Base-by-base conservation (phyloP, 2,113 vertebrate species). In the Ceyx margarethae region DNA sequence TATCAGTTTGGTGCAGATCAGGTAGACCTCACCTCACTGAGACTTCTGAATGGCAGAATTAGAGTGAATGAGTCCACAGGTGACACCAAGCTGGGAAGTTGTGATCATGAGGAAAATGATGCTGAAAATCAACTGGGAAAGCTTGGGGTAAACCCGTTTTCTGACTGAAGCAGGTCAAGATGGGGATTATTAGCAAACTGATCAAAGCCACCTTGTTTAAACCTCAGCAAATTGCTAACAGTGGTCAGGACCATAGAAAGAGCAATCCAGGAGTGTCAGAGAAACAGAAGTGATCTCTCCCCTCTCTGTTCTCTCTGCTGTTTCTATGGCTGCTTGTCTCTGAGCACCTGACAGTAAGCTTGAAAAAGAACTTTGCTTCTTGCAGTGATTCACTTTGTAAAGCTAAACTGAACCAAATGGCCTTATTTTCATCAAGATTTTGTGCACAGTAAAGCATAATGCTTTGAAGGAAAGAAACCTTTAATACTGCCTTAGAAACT, bases 161-260 rank as follows among this genome's bases (percentile, higher is more conserved):
- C 26, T 57, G 35, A 31, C 54, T 60, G 56, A 75, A 67, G 40
- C 66, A 48, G 23, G 26, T 85, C 40, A 79, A 67, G 2, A 5
- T 67, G 12, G 64, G 26, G 35, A 11, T 62, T 56, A 25, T 2
- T 28, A 31, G 57, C 18, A 64, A 87, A 45, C 18, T 43, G 43
- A 10, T 37, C 16, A 53, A 53, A 37, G 13, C 9, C 13, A 20
- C 58, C 10, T 48, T 61, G 6, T 85, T 72, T 83, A 35, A 64
- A 88, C 11, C 33, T 67, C 21, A 31, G 29, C 9, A 18, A 46
- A 66, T 31, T 23, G 13, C 29, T 73, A 11, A 20, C 19, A 12
- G 0, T 2, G 3, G 3, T 50, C 2, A 1, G 80, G 60, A 10
- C 19, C 2, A 0, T 19, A 66, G 57, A 40, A 90, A 22, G 43